Evolutionary conservation across 2,888 invertebrate genomes (phyloP).

Genomic region (Craniophora ligustri): DNA sequence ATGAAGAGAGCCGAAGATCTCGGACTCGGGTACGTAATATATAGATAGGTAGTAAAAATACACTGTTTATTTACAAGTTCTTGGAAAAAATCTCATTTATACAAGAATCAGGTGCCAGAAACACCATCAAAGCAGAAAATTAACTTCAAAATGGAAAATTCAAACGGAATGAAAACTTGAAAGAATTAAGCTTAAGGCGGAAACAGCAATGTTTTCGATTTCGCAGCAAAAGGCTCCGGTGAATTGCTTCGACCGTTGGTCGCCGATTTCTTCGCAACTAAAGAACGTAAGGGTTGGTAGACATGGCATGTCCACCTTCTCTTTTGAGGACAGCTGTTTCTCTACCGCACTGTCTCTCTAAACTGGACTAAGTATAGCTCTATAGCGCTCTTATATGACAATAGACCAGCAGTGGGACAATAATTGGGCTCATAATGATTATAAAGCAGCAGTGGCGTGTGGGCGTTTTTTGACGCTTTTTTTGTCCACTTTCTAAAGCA

Average conservation of each 20-base stretch:
- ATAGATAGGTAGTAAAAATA: too few relatives aligned
- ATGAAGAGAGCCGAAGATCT: too few relatives aligned
- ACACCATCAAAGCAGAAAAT: conserved; percentile 23
- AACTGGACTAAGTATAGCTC: too few relatives aligned
- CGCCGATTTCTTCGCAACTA: conserved; percentile 34
- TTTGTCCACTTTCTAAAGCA: too few relatives aligned
- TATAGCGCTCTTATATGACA: too few relatives aligned
- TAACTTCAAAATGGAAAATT: conserved; percentile 22
- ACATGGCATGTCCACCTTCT: conserved; percentile 19
- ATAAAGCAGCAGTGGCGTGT: too few relatives aligned
- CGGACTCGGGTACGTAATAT: too few relatives aligned
- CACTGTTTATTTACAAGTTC: background rate
- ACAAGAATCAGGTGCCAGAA: conserved; percentile 10
- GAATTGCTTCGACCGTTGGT: conserved; percentile 48
- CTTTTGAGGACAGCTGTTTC: too few relatives aligned
- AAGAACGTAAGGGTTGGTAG: conserved; percentile 13
- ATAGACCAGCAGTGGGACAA: too few relatives aligned
- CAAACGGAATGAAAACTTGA: conserved; percentile 30
- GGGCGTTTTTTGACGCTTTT: too few relatives aligned
- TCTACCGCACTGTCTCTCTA: too few relatives aligned
- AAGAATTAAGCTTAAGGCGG: conserved; percentile 16
- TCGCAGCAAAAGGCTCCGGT: conserved; percentile 33
- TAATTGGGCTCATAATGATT: too few relatives aligned
- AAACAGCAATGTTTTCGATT: conserved; percentile 45
- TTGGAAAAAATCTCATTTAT: background rate